A percentile compares a stretch with the other conserved stretches of the same genome.
Evolutionary conservation across 2,888 invertebrate genomes (phyloP).

Genomic region (Proisotoma minuta): DNA sequence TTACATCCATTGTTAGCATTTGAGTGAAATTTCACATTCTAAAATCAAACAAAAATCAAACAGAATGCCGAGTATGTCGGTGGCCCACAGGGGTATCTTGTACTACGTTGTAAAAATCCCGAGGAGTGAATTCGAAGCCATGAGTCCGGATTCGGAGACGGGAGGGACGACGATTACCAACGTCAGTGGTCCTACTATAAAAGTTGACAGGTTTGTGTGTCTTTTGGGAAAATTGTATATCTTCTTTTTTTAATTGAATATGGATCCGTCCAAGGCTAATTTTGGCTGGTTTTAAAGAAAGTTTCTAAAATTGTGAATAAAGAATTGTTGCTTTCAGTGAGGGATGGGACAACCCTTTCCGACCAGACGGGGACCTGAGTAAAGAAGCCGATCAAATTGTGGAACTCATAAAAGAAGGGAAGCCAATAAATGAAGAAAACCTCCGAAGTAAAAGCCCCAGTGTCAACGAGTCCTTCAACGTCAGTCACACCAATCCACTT

Average conservation of each 20-base stretch:
- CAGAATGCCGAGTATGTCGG: constrained; percentile 54
- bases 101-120: constrained; percentile 67
- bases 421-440: constrained; percentile 62
- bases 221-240: too few relatives aligned
- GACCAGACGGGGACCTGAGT: constrained; percentile 91
- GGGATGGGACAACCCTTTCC: constrained; percentile 96
- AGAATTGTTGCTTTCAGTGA: constrained; percentile 67
- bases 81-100: constrained; percentile 63
- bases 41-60: not conserved
- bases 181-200: not conserved
- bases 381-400: constrained; percentile 94
- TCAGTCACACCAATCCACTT: constrained; percentile 40
- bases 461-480: constrained; percentile 42
- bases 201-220: not conserved
- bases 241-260: too few relatives aligned
- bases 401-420: constrained; percentile 85
- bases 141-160: constrained; percentile 9
- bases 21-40: too few relatives aligned
- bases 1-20: too few relatives aligned
- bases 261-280: not conserved
- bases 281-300: not conserved
- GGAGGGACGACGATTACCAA: not conserved
- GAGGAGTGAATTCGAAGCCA: constrained; percentile 52
- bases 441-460: constrained; percentile 47
- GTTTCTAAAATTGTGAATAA: not conserved